Evolutionary conservation across 2,113 vertebrate species (phyloP).

Genomic region (Actenoides hombroni): DNA sequence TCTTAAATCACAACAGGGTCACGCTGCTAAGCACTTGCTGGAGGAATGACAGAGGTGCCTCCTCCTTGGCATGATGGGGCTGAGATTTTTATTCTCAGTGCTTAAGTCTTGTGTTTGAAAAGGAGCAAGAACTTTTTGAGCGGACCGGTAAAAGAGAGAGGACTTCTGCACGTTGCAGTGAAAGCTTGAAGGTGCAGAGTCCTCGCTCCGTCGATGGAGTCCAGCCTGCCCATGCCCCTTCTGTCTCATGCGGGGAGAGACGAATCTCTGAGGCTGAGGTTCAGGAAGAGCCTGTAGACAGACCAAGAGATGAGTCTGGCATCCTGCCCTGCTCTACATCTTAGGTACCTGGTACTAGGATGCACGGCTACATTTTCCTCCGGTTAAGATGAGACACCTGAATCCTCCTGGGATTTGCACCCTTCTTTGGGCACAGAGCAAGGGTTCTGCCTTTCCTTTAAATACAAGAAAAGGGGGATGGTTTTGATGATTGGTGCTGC

Average conservation of each 20-base stretch:
- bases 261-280: background rate
- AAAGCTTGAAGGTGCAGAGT: accelerated
- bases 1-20: constrained; percentile 40
- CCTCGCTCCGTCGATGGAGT: background rate
- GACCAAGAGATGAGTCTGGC: background rate
- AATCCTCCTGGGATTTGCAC: background rate
- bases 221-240: accelerated
- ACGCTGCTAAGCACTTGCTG: background rate
- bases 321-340: background rate
- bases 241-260: background rate
- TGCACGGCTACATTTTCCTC: background rate
- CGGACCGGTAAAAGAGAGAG: background rate
- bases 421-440: background rate
- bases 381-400: background rate
- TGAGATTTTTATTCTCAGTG: background rate
- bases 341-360: accelerated
- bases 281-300: background rate
- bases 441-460: background rate
- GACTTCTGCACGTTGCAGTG: background rate
- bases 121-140: background rate
- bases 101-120: background rate
- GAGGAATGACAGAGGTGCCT: background rate
- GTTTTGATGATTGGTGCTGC: background rate
- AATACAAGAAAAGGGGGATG: background rate
- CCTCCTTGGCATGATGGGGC: background rate